Percentiles rank a stretch among this genome's conserved stretches.
These are phyloP conservation scores for Crepidodera aurea DNA, from an alignment of 2,888 invertebrate species.

Conservation along the genomic window DNA sequence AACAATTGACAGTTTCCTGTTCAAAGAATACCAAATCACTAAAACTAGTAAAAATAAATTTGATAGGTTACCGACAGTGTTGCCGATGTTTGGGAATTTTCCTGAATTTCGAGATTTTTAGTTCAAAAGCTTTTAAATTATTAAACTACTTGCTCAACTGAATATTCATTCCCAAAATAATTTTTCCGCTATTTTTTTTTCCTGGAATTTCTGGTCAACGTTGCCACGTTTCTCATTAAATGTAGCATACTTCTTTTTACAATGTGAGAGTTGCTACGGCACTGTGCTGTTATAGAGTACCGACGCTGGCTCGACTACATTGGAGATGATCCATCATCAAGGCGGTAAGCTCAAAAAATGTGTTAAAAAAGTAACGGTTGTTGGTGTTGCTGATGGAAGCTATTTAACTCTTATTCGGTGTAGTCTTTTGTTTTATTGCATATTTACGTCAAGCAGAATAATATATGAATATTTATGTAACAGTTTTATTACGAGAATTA, in stretches of 20 bases:
- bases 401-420: constrained; percentile 44
- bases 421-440: constrained; percentile 51
- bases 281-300: constrained; percentile 78
- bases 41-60: no score
- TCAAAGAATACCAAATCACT: no score
- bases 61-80: no score
- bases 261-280: constrained; percentile 47
- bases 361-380: constrained; percentile 39
- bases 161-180: not conserved
- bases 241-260: constrained; percentile 23
- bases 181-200: not conserved
- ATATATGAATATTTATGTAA: not conserved
- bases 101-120: no score
- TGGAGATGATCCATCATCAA: constrained; percentile 90
- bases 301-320: constrained; percentile 89
- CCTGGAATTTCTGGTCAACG: not conserved
- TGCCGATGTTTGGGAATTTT: no score
- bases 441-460: constrained; percentile 44
- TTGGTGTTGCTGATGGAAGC: constrained; percentile 47
- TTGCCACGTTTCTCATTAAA: constrained; percentile 20
- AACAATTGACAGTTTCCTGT: no score
- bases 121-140: no score
- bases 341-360: constrained; percentile 78
- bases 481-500: not conserved
- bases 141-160: not conserved